Evolutionary conservation across 2,797 vertebrate species (phyloP), one percentile per base, ranked within the genome.

Genomic region (Paramormyrops hopkinsi): DNA sequence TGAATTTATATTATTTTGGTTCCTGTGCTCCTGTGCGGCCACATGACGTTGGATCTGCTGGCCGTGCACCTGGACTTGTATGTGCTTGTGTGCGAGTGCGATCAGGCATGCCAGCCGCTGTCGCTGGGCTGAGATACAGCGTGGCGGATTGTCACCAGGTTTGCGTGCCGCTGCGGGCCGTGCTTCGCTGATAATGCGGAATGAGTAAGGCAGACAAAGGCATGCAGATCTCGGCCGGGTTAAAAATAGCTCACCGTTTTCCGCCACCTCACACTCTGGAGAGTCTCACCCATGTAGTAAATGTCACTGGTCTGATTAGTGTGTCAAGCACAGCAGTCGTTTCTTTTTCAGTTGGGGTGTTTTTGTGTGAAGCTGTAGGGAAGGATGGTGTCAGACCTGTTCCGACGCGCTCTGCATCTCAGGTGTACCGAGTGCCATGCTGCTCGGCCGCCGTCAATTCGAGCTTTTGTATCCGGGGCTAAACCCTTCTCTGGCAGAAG

Each of bases 171-270:
- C 92, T 86, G 91, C 92, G 92, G 93, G 89, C 89, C 44, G 44
- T 19, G 50, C 83, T 90, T 76, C 65, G 65, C 25, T 91, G 90
- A 91, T 92, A 92, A 93, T 91, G 94, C 93, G 91, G 92, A 91
- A 90, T 90, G 90, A 90, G 54, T 90, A 62, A 90, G 92, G 89
- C 89, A 90, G 93, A 94, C 93, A 93, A 94, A 95, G 94, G 94
- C 90, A 93, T 91, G 93, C 93, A 94, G 93, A 92, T 94, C 91
- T 92, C 19, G 19, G 76, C 91, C 65, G 90, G 91, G 93, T 93
- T 96, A 96, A 95, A 96, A 94, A 96, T 96, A 96, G 95, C 93
- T 86, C 86, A 91, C 93, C 89, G 89, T 95, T 91, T 46, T 90
- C 93, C 93, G 92, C 93, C 94, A 93, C 91, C 90, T 94, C 94